Evolutionary conservation across 2,888 invertebrate genomes (phyloP).

Genomic region (Neocrepidodera transversa): DNA sequence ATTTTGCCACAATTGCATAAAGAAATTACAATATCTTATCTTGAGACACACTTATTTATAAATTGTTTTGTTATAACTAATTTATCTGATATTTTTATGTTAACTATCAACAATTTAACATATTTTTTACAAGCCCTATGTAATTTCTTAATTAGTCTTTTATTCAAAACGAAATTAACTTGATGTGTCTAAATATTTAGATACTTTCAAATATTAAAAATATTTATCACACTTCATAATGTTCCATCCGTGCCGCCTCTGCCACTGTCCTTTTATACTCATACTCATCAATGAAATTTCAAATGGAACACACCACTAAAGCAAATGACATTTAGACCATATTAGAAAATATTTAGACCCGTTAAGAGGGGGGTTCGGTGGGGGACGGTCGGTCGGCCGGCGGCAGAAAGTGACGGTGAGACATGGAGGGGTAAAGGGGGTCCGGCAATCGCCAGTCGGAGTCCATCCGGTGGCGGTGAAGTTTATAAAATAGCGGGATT

Average conservation of each 20-base stretch:
- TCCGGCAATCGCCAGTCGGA: slow-evolving; percentile 28
- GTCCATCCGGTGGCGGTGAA: slow-evolving; percentile 32
- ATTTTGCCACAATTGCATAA: no score
- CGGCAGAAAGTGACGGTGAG: slow-evolving; percentile 13
- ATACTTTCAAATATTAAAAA: no score
- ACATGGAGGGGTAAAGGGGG: slow-evolving; percentile 19
- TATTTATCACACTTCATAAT: no score
- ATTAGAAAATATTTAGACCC: slow-evolving; percentile 40
- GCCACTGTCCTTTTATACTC: slow-evolving; percentile 11
- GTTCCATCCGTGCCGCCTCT: background rate
- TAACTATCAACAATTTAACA: no score
- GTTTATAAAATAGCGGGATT: slow-evolving; percentile 40
- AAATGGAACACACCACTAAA: slow-evolving; percentile 36
- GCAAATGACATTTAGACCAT: slow-evolving; percentile 40
- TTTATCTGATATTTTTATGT: no score
- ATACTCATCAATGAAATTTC: slow-evolving; percentile 24
- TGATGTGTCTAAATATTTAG: no score
- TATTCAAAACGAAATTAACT: no score
- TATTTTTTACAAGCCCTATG: no score
- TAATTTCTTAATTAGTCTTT: no score
- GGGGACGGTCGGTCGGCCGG: slow-evolving; percentile 23
- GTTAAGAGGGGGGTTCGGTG: slow-evolving; percentile 14
- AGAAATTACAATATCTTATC: no score
- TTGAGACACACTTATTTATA: no score
- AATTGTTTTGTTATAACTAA: no score